Evolutionary conservation across 2,797 vertebrate genomes (phyloP), one percentile per base, ranked within the genome.

Genomic region (Rallus crepitans): DNA sequence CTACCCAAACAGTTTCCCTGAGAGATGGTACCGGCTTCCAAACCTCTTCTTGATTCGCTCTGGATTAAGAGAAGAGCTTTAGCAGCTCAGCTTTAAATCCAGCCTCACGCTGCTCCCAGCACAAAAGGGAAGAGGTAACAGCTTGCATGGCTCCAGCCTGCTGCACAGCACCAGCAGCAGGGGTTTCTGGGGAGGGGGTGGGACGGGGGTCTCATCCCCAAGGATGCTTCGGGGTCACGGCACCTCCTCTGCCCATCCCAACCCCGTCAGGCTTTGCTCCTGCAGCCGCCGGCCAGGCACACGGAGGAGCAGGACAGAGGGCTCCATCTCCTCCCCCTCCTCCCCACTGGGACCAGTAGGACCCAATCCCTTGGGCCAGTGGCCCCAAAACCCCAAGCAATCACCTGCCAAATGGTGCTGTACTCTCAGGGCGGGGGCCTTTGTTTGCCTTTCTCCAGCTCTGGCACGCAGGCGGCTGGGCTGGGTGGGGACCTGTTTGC

Each of bases 401-500:
- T 24, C 82, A 12, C 33, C 50, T 4, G 9, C 61, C 55, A 30
- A 8, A 7, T 6, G 2, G 52, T 9, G 89, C 81, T 96, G 95
- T 92, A 82, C 37, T 92, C 90, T 6, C 95, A 96, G 94, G 97
- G 97, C 90, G 97, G 96, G 89, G 97, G 93, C 93, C 72, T 19
- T 72, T 97, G 92, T 97, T 97, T 97, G 96, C 50, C 90, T 97
- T 97, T 93, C 93, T 84, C 93, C 82, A 0, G 73, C 86, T 78
- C 52, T 80, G 89, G 96, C 92, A 65, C 47, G 20, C 35, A 52
- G 87, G 79, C 55, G 9, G 89, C 92, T 0, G 2, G 88, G 87
- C 89, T 94, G 97, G 97, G 97, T 95, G 96, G 85, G 92, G 94
- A 95, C 85, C 71, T 97, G 90, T 96, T 97, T 96, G 94, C 92